Conservation (phyloP, 2,113 vertebrate genomes). For the Colinus virginianus region DNA sequence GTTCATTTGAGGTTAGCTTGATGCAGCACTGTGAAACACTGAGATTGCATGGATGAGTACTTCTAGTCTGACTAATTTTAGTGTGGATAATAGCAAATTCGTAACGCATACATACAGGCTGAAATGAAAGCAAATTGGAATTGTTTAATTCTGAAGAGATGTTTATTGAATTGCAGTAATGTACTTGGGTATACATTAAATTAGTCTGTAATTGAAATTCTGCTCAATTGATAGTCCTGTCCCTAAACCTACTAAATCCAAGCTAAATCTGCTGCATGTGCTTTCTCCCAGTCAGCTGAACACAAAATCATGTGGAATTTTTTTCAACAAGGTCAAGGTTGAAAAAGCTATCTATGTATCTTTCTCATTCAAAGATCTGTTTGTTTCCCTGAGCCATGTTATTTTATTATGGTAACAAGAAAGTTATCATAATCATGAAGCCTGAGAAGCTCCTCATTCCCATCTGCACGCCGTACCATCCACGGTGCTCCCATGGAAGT, state of each 20-base stretch:
- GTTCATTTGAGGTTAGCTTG: background rate
- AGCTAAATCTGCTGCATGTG: background rate
- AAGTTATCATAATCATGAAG: background rate
- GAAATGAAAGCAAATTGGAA: slow-evolving; percentile 65
- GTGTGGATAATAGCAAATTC: slow-evolving; percentile 34
- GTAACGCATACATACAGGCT: background rate
- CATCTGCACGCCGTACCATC: background rate
- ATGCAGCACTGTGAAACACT: background rate
- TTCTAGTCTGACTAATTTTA: slow-evolving; percentile 13
- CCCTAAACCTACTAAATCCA: slow-evolving; percentile 45
- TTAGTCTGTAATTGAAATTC: slow-evolving; percentile 70
- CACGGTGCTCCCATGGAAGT: slow-evolving; percentile 25
- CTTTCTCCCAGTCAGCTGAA: background rate
- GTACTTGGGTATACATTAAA: slow-evolving; percentile 60
- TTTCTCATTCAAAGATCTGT: background rate
- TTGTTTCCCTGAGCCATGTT: background rate
- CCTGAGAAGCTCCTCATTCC: slow-evolving; percentile 42
- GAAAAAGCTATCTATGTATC: background rate
- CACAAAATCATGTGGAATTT: background rate
- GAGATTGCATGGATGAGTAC: background rate
- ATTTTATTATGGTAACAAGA: background rate
- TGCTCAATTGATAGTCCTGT: slow-evolving; percentile 3
- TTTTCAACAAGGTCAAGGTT: background rate
- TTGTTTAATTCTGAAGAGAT: slow-evolving; percentile 68
- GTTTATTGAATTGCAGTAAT: slow-evolving; percentile 73